A percentile compares a stretch with the other conserved stretches of the same genome.
Evolutionary conservation across 2,888 invertebrate species (phyloP).

Genomic region (Luperina nickerlii): DNA sequence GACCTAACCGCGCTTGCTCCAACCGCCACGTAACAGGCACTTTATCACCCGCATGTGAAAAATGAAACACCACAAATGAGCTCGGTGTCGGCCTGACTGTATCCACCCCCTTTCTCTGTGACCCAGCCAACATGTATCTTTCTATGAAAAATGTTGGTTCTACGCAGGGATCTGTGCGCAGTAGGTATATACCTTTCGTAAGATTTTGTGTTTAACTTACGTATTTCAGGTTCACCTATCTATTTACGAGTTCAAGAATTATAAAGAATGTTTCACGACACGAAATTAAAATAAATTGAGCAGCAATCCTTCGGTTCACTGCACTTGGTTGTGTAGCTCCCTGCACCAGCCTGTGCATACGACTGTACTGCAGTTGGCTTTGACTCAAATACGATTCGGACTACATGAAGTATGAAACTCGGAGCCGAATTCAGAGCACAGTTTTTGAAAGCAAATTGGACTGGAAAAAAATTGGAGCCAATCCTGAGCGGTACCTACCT

Average conservation of each 20-base stretch:
- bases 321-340: background rate
- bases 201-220: background rate
- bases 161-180: no score
- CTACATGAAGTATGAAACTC: slow-evolving; percentile 6
- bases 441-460: slow-evolving; percentile 36
- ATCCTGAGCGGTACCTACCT: background rate
- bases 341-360: background rate
- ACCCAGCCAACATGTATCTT: background rate
- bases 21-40: slow-evolving; percentile 5
- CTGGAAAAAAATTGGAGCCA: slow-evolving; percentile 2
- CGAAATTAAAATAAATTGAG: background rate
- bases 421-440: slow-evolving; percentile 16
- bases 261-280: background rate
- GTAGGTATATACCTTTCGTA: background rate
- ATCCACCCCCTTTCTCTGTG: background rate
- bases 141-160: background rate
- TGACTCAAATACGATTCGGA: slow-evolving; percentile 37
- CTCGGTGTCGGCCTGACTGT: slow-evolving; percentile 6
- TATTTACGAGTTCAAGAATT: background rate
- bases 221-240: background rate
- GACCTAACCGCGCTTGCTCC: background rate
- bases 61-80: slow-evolving; percentile 31
- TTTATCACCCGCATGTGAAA: slow-evolving; percentile 46
- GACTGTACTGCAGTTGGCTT: slow-evolving; percentile 34
- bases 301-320: background rate